phyloP scores from a whole-genome alignment of 2,113 vertebrate genomes.

The Phylloscopus whistleri region DNA sequence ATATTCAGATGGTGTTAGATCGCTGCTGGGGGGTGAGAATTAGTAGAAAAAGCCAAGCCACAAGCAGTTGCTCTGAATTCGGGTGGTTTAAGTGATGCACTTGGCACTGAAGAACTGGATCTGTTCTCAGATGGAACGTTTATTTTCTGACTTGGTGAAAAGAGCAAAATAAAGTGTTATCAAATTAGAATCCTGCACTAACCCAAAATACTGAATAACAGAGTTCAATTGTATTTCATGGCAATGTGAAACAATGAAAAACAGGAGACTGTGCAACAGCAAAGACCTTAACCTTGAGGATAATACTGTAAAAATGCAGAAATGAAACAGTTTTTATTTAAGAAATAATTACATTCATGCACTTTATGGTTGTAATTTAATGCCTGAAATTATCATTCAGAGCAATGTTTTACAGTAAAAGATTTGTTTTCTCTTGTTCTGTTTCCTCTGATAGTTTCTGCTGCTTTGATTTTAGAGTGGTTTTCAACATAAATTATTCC shows the following conservation, averaged over 20 bases:
- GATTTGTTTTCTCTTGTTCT: background rate
- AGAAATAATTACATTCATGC: background rate
- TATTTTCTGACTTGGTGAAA: background rate
- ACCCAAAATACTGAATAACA: background rate
- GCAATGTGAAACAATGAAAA: background rate
- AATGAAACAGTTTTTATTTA: background rate
- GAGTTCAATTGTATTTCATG: background rate
- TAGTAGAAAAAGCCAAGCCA: background rate
- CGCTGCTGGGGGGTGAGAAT: background rate
- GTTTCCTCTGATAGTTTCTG: background rate
- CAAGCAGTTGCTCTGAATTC: background rate
- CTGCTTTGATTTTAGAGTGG: background rate
- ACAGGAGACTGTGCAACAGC: background rate
- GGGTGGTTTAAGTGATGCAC: background rate
- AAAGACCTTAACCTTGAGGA: background rate
- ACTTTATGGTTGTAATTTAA: background rate
- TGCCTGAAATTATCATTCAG: background rate
- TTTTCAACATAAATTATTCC: background rate
- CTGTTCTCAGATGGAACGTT: fast-evolving
- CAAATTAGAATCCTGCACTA: background rate
- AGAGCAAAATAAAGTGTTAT: background rate
- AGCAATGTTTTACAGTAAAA: background rate
- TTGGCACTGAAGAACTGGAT: background rate
- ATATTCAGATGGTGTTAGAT: background rate
- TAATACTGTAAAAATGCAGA: background rate